Evolutionary conservation across 2,113 vertebrate genomes (phyloP), one percentile per base, ranked within the genome.

Genomic region (Callipepla californica): DNA sequence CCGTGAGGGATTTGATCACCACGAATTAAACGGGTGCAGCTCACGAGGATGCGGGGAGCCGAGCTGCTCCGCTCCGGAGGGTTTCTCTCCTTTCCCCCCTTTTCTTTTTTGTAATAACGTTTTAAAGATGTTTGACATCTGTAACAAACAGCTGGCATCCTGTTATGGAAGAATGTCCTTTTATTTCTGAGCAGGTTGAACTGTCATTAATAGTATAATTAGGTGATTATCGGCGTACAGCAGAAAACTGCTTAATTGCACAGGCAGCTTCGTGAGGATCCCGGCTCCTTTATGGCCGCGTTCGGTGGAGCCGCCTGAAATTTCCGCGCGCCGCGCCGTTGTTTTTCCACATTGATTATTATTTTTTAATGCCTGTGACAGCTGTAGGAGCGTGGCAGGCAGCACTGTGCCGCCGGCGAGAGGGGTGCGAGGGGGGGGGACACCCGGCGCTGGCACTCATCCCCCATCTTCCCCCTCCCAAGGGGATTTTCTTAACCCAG

Each of bases 161-260:
- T 96, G 97, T 97, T 98, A 96, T 96, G 97, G 97, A 97, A 98
- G 97, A 97, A 96, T 98, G 98, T 98, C 97, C 97, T 97, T 98
- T 97, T 97, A 97, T 98, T 97, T 97, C 96, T 36, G 92, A 98
- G 97, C 98, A 98, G 98, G 98, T 98, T 98, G 98, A 98, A 97
- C 97, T 98, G 97, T 97, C 98, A 98, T 98, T 98, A 98, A 98
- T 98, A 97, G 97, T 98, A 97, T 98, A 98, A 98, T 98, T 98
- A 98, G 97, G 98, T 98, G 97, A 98, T 98, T 98, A 98, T 98
- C 97, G 96, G 96, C 94, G 92, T 97, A 97, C 96, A 97, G 97
- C 98, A 98, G 98, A 97, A 98, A 98, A 98, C 97, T 96, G 97
- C 97, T 98, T 98, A 98, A 98, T 98, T 98, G 98, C 97, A 96